A percentile compares a stretch with the other conserved stretches of the same genome.
phyloP scores from a whole-genome alignment of 2,888 invertebrate species.

The Drosophila yooni region DNA sequence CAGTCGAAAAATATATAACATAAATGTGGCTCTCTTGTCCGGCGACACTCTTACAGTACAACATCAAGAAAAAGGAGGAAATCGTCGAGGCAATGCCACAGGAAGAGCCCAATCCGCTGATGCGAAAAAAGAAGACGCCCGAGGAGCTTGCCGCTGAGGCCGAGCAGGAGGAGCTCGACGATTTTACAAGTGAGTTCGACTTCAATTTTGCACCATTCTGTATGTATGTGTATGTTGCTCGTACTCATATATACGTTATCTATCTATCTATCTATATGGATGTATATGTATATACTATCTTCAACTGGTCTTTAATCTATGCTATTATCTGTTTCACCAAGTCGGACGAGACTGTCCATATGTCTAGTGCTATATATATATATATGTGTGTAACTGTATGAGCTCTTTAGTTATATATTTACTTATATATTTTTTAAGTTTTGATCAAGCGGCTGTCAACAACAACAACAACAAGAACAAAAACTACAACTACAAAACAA shows the following conservation, averaged over 20 bases:
- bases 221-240: conserved; percentile 38
- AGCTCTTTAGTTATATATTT: conserved; percentile 46
- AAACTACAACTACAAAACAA: conserved; percentile 13
- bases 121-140: conserved; percentile 99
- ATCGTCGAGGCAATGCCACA: conserved; percentile 92
- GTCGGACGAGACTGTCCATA: conserved; percentile 18
- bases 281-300: conserved; percentile 34
- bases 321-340: conserved; percentile 38
- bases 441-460: conserved; percentile 37
- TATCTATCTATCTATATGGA: conserved; percentile 18
- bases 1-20: neutral
- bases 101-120: conserved; percentile 96
- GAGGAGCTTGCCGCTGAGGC: conserved; percentile 99
- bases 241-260: conserved; percentile 18
- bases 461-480: conserved; percentile 22
- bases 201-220: neutral
- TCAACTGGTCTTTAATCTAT: conserved; percentile 47
- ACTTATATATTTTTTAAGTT: conserved; percentile 22
- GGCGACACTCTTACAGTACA: conserved; percentile 91
- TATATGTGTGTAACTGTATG: conserved; percentile 53
- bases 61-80: conserved; percentile 99
- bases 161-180: conserved; percentile 97
- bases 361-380: conserved; percentile 36
- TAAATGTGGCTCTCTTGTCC: conserved; percentile 6
- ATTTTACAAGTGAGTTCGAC: conserved; percentile 94